These are phyloP conservation scores for Agrotis puta DNA, from an alignment of 2,888 invertebrate genomes.

Conservation along the genomic window DNA sequence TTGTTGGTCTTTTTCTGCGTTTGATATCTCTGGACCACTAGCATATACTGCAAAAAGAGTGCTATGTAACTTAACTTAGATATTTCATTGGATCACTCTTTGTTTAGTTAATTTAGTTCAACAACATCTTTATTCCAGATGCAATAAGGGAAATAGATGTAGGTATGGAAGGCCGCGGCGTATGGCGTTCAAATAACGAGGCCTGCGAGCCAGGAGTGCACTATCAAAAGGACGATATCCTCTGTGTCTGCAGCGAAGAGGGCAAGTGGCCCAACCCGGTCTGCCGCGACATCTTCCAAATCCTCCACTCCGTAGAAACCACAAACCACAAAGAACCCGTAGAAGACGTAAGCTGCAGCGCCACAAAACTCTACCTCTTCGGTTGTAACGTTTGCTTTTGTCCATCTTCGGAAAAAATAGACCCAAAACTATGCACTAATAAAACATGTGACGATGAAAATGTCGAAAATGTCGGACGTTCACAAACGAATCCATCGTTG, in stretches of 20 bases:
- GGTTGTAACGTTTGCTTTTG: constrained; percentile 85
- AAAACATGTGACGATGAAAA: constrained; percentile 72
- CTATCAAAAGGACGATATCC: constrained; percentile 73
- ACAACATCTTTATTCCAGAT: constrained; percentile 69
- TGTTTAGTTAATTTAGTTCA: not conserved
- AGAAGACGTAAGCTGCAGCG: constrained; percentile 70
- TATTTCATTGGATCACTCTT: not conserved
- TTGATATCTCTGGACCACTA: not conserved
- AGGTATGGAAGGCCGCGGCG: constrained; percentile 85
- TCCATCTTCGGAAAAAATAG: constrained; percentile 71
- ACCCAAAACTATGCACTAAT: constrained; percentile 77
- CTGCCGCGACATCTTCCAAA: constrained; percentile 80
- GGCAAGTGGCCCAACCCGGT: constrained; percentile 85
- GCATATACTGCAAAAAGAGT: not conserved
- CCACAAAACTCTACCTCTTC: constrained; percentile 77
- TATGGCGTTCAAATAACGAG: constrained; percentile 75
- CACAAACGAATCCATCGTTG: too few relatives aligned
- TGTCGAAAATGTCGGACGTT: not conserved
- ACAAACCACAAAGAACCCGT: constrained; percentile 58
- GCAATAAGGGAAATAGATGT: constrained; percentile 79
- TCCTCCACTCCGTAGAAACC: constrained; percentile 77
- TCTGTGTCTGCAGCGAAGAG: constrained; percentile 82
- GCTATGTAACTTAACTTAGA: not conserved
- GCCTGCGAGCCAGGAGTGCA: constrained; percentile 79
- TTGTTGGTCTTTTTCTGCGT: not conserved